A percentile compares a stretch with the other conserved stretches of the same genome.
These are phyloP conservation scores for Aspidiotus rigidus DNA, from an alignment of 2,888 invertebrate species.

Conservation along the genomic window DNA sequence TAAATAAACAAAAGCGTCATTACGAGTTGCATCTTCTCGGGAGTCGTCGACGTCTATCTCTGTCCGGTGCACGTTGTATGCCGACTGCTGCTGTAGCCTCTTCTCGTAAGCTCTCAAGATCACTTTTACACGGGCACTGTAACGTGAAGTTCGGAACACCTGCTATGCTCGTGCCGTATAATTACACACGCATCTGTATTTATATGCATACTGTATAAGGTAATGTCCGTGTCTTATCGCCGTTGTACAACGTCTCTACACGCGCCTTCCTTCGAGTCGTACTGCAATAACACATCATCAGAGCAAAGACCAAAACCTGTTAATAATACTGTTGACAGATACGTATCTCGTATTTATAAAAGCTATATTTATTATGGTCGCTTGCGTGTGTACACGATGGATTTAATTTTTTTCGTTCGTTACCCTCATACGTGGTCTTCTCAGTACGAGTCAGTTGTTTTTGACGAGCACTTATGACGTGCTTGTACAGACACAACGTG, in stretches of 20 bases:
- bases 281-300: background rate
- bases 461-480: no score
- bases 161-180: conserved; percentile 11
- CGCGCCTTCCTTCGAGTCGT: background rate
- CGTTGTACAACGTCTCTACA: background rate
- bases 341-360: background rate
- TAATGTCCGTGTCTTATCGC: conserved; percentile 3
- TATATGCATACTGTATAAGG: background rate
- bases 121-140: background rate
- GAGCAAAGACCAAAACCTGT: background rate
- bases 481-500: no score
- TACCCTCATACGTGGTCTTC: no score
- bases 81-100: no score
- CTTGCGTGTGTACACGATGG: no score
- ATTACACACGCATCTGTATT: background rate
- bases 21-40: background rate
- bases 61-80: no score
- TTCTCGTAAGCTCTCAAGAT: no score
- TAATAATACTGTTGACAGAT: conserved; percentile 9
- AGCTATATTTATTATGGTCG: no score
- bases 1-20: conserved; percentile 1
- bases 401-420: no score
- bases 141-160: background rate
- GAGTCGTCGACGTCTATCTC: background rate
- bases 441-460: no score